A percentile compares a stretch with the other conserved stretches of the same genome.
phyloP scores from a whole-genome alignment of 2,113 vertebrate species.

The Platichthys stellatus region DNA sequence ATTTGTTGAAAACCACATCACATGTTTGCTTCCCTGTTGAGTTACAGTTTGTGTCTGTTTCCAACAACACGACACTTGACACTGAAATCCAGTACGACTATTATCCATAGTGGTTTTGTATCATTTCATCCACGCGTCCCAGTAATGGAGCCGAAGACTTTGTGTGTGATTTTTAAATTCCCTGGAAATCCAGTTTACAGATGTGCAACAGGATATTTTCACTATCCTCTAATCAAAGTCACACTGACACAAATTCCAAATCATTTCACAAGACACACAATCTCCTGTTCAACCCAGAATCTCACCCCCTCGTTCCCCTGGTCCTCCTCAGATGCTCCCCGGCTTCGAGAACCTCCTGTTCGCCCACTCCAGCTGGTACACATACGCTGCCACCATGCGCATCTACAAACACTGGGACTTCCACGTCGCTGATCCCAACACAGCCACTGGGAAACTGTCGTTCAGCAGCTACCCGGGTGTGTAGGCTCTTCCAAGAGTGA shows the following conservation, averaged over 20 bases:
- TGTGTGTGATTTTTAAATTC: too few relatives aligned
- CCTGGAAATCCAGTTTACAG: too few relatives aligned
- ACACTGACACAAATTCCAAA: neutral
- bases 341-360: constrained; percentile 93
- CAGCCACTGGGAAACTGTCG: constrained; percentile 85
- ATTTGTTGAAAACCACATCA: neutral
- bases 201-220: too few relatives aligned
- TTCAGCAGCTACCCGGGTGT: constrained; percentile 96
- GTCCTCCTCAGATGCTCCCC: constrained; percentile 86
- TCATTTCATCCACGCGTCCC: too few relatives aligned
- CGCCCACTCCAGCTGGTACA: constrained; percentile 95
- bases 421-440: constrained; percentile 80
- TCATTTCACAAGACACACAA: neutral
- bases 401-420: constrained; percentile 97
- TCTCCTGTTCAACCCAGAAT: neutral
- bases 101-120: too few relatives aligned
- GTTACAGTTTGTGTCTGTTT: neutral
- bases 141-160: too few relatives aligned
- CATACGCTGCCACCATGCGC: constrained; percentile 89
- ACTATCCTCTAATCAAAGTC: neutral
- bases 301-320: neutral
- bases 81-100: too few relatives aligned
- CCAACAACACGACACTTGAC: neutral
- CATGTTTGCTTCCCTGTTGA: neutral
- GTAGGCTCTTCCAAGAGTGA: too few relatives aligned